A percentile compares a stretch with the other conserved stretches of the same genome.
These are phyloP conservation scores for Limnephilus auricula DNA, from an alignment of 2,888 invertebrate species.

Conservation along the genomic window DNA sequence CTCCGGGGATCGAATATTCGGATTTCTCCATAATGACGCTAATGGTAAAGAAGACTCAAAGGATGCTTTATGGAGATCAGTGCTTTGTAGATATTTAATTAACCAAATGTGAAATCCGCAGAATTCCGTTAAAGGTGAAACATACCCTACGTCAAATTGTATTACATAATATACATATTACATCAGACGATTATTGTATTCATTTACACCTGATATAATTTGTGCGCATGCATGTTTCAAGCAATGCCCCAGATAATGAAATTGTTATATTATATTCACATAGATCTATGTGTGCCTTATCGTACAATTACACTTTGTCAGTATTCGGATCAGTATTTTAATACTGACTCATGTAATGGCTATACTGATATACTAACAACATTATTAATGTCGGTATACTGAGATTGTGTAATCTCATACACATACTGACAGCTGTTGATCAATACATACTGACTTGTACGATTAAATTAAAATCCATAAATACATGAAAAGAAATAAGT, in stretches of 20 bases:
- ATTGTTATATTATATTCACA: too few relatives aligned
- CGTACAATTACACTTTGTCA: too few relatives aligned
- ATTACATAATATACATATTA: background rate
- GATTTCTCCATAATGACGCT: slow-evolving; percentile 37
- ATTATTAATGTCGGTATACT: too few relatives aligned
- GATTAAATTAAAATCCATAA: too few relatives aligned
- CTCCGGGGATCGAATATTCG: slow-evolving; percentile 30
- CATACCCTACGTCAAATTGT: background rate
- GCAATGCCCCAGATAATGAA: background rate
- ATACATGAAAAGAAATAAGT: too few relatives aligned
- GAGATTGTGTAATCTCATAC: too few relatives aligned
- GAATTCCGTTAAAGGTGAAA: background rate
- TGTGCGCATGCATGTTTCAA: background rate
- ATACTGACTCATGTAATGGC: too few relatives aligned
- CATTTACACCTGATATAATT: background rate
- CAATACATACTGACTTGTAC: too few relatives aligned
- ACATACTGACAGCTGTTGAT: too few relatives aligned
- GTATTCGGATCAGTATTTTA: too few relatives aligned
- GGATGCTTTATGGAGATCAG: background rate
- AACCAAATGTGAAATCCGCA: background rate
- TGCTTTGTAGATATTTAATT: background rate
- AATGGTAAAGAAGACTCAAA: slow-evolving; percentile 31
- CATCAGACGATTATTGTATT: background rate
- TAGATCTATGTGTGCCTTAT: too few relatives aligned
- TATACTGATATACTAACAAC: too few relatives aligned